A percentile compares a stretch with the other conserved stretches of the same genome.
Conservation (phyloP, 2,113 vertebrate species). For the Malurus melanocephalus region DNA sequence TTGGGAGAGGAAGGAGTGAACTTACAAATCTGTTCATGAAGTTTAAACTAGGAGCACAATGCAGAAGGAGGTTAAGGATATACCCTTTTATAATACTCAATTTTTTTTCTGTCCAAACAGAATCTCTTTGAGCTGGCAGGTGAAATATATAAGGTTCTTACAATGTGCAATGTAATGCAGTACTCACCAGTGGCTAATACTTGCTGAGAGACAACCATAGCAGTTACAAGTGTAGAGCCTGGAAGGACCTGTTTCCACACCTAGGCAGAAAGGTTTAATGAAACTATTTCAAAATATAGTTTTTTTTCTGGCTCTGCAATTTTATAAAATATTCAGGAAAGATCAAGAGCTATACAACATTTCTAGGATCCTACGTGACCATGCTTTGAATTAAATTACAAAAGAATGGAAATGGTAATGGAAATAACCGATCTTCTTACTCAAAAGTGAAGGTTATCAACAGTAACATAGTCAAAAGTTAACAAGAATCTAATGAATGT, state of each 20-base stretch:
- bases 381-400: not conserved
- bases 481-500: constrained; percentile 4
- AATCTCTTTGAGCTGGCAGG: not conserved
- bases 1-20: not conserved
- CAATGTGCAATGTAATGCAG: not conserved
- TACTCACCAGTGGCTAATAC: not conserved
- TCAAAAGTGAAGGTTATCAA: not conserved
- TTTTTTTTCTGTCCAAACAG: not conserved
- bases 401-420: not conserved
- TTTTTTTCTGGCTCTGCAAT: not conserved
- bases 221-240: not conserved
- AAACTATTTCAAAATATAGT: not conserved
- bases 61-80: not conserved
- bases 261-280: not conserved
- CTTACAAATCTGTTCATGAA: not conserved
- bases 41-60: not conserved
- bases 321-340: not conserved
- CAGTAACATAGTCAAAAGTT: not conserved
- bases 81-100: not conserved
- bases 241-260: not conserved
- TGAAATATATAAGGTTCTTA: not conserved
- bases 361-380: not conserved
- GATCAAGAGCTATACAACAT: not conserved
- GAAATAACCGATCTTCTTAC: not conserved
- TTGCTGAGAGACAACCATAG: not conserved